Base-by-base conservation (phyloP, 2,888 invertebrate species). In the Mythimna albipuncta region DNA sequence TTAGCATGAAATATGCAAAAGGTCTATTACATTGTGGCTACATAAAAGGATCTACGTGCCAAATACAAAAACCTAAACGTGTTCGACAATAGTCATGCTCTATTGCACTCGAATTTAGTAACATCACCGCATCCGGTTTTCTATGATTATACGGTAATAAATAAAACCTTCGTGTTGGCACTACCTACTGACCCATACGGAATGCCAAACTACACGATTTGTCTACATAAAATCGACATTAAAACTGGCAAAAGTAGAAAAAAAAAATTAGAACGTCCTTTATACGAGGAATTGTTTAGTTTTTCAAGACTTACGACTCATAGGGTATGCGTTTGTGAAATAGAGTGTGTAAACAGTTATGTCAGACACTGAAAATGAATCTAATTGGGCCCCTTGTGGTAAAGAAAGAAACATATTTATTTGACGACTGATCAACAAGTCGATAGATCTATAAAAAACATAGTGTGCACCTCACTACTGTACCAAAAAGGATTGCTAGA, bases 41-140 rank as follows among this genome's bases (percentile, higher is more conserved):
- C 58, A 74, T 57, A 78, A 76, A 75, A 69, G 63, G 64, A 77
- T 52, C 67, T 58, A 67, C 69, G 63, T 73, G 64, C 59, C 67
- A 69, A 69, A 76, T 84, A 77, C 75, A 88, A 75, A 81, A 84
- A 78, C 83, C 81, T 61, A 81, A 83, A 84, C 81, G 76, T 81
- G 87, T 85, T 89, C 80, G 80, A 89, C 85, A 87, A 85, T 87
- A 86, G 84, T 89, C 84, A 90, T 90, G 93, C 91, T 93, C 92
- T 91, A 93, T 93, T 93, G 92, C 88, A 79, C 85, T 86, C 88
- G 85, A 89, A 92, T 91, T 91, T 91, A 89, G 90, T 90, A 92
- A 88, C 85, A 86, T 88, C 89, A 90, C 89, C 89, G 85, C 90
- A 89, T 92, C 92, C 93, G 91, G 91, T 91, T 91, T 91, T 87